Evolutionary conservation across 2,797 vertebrate species (phyloP), one percentile per base, ranked within the genome.

Genomic region (Nannoperca obscura): DNA sequence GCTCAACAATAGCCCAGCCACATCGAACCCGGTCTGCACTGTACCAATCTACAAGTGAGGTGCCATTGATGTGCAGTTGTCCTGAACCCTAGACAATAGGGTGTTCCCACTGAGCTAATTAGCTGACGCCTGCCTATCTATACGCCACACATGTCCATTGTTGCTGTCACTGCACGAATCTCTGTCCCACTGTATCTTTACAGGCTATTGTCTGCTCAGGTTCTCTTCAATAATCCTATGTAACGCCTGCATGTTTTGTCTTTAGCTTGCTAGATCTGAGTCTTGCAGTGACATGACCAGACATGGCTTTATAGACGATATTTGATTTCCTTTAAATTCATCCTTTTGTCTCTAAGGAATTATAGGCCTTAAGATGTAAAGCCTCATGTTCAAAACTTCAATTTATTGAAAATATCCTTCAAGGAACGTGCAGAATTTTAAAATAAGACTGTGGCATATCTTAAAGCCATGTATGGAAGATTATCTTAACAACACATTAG

Each of bases 1-100:
- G 88, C 88, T 66, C 69, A 92, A 96, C 94, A 96, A 96, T 95
- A 59, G 88, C 88, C 69, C 74, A 92, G 91, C 88, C 92, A 82
- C 92, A 91, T 93, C 89, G 81, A 86, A 86, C 85, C 86, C 83
- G 42, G 91, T 95, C 93, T 92, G 91, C 84, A 71, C 74, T 75
- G 74, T 81, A 74, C 88, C 92, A 77, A 94, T 93, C 95, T 91
- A 95, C 94, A 95, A 96, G 95, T 96, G 94, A 94, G 92, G 88
- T 81, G 84, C 81, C 81, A 86, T 77, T 92, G 91, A 94, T 78
- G 89, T 69, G 84, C 79, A 75, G 82, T 88, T 85, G 83, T 86
- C 80, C 89, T 72, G 44, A 78, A 84, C 79, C 78, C 5, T 0
- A 91, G 81, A 96, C 94, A 96, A 95, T 94, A 77, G 93, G 58